Percentiles rank a stretch among this genome's conserved stretches.
phyloP scores from a whole-genome alignment of 2,888 invertebrate species.

The Cabera pusaria region DNA sequence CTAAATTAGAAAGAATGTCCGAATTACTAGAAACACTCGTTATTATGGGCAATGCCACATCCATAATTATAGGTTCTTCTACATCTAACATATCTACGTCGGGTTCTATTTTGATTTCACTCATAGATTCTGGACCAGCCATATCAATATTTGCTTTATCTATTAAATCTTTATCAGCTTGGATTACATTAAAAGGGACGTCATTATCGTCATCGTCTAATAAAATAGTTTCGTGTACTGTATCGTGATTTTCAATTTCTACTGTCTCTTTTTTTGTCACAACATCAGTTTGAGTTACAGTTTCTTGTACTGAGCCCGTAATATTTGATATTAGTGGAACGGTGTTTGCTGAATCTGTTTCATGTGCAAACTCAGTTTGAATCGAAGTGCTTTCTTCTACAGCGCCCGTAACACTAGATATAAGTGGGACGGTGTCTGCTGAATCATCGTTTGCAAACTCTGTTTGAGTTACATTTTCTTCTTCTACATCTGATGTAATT shows the following conservation, averaged over 20 bases:
- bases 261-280: no score
- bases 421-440: no score
- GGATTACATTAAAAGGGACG: no score
- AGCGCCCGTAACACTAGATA: conserved; percentile 7
- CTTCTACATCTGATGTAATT: conserved; percentile 1
- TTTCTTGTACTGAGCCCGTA: no score
- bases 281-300: no score
- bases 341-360: no score
- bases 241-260: no score
- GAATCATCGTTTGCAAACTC: no score
- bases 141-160: conserved; percentile 1
- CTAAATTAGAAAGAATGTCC: no score
- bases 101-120: neutral
- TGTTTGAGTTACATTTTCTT: neutral
- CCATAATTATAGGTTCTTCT: neutral
- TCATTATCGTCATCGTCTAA: conserved; percentile 23
- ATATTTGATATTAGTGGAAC: no score
- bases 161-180: neutral
- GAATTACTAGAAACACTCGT: neutral
- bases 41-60: conserved; percentile 1
- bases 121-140: conserved; percentile 1
- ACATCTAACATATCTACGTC: neutral
- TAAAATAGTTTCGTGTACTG: conserved; percentile 13
- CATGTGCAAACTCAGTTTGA: no score
- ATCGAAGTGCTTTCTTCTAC: no score